A percentile compares a stretch with the other conserved stretches of the same genome.
Conservation (phyloP, 2,113 vertebrate species). For the Mustelus asterias region DNA sequence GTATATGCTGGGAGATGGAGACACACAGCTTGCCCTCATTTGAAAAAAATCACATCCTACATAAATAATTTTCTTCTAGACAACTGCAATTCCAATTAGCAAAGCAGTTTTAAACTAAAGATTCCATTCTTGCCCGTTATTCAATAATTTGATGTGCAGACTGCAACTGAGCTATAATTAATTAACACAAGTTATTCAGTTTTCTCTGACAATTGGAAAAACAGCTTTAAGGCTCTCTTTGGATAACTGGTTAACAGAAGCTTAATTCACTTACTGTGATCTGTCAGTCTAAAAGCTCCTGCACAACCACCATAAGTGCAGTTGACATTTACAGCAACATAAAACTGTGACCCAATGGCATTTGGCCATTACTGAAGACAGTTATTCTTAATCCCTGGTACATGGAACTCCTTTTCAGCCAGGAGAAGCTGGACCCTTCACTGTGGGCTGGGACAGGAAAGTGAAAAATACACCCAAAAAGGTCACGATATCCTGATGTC, state of each 20-base stretch:
- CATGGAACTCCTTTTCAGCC: background rate
- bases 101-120: background rate
- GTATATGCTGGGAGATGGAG: background rate
- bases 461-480: background rate
- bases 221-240: background rate
- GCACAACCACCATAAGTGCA: background rate
- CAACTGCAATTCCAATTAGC: background rate
- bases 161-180: background rate
- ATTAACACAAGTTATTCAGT: background rate
- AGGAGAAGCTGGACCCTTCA: background rate
- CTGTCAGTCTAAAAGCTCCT: background rate
- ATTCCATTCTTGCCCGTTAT: background rate
- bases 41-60: background rate
- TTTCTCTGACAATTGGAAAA: background rate
- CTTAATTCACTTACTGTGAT: background rate
- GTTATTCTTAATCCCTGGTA: background rate
- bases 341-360: background rate
- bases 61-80: background rate
- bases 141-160: background rate
- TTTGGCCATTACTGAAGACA: background rate
- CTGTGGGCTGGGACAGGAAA: background rate
- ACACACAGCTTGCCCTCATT: too few species aligned
- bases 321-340: background rate
- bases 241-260: background rate
- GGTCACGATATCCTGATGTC: background rate